A percentile compares a stretch with the other conserved stretches of the same genome.
phyloP scores from a whole-genome alignment of 2,888 invertebrate species.

The Hirtodrosophila cameraria region DNA sequence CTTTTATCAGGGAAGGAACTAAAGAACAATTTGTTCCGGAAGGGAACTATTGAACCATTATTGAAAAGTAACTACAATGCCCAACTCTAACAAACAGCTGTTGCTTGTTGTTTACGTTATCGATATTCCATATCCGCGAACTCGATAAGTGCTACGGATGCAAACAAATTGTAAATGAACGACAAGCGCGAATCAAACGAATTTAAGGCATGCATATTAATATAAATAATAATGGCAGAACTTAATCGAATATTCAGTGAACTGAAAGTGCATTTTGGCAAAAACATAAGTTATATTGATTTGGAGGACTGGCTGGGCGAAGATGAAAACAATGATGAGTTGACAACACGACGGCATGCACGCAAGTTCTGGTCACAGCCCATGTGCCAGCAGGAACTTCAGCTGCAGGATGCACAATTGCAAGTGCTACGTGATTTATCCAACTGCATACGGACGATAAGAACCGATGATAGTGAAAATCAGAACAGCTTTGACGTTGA shows the following conservation, averaged over 20 bases:
- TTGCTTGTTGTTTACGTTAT: background rate
- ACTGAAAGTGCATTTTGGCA: constrained; percentile 71
- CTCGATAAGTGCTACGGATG: constrained; percentile 4
- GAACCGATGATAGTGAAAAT: constrained; percentile 60
- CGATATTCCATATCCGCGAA: background rate
- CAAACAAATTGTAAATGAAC: constrained; percentile 10
- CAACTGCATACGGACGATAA: constrained; percentile 72
- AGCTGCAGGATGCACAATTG: constrained; percentile 62
- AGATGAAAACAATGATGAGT: constrained; percentile 48
- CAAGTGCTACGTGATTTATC: constrained; percentile 77
- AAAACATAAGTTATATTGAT: constrained; percentile 72
- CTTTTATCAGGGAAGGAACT: no score
- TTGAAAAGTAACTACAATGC: no score
- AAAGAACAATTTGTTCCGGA: no score
- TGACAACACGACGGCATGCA: constrained; percentile 26
- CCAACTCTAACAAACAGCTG: constrained; percentile 32
- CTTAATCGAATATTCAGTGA: constrained; percentile 74
- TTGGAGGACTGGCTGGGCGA: constrained; percentile 70
- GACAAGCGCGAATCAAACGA: background rate
- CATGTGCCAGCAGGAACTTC: constrained; percentile 57
- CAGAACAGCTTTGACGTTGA: constrained; percentile 74
- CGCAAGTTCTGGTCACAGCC: constrained; percentile 56
- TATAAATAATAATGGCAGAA: constrained; percentile 79
- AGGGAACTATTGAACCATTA: no score
- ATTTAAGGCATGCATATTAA: background rate